These are phyloP conservation scores for Enhydra lutris DNA, from an alignment of 2,113 vertebrate genomes.

Conservation along the genomic window DNA sequence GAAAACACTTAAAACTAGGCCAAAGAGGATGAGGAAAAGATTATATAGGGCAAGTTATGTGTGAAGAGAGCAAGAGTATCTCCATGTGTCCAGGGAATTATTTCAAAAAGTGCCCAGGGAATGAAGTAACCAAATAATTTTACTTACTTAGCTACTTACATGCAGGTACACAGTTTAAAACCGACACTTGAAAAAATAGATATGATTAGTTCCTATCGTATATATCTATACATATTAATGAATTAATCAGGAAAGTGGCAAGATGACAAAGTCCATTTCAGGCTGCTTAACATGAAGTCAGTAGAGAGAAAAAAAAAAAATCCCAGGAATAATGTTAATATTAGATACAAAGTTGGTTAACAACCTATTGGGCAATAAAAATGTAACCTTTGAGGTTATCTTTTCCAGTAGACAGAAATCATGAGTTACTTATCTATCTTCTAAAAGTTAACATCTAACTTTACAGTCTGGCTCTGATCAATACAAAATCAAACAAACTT, in stretches of 20 bases:
- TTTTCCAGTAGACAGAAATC: not conserved
- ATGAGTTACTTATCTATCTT: not conserved
- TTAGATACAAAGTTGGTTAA: not conserved
- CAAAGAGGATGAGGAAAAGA: not conserved
- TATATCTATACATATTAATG: not conserved
- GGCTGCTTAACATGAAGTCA: not conserved
- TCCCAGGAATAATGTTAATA: not conserved
- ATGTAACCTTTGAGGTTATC: not conserved
- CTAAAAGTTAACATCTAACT: not conserved
- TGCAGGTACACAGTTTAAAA: not conserved
- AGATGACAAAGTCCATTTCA: not conserved
- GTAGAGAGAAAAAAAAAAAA: not conserved
- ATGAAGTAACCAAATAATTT: not conserved
- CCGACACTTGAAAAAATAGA: not conserved
- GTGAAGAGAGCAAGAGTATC: not conserved
- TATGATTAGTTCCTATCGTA: not conserved
- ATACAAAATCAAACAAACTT: not conserved
- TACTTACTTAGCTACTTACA: not conserved
- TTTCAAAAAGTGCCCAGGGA: not conserved
- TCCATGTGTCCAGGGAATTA: not conserved
- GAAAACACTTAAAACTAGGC: conserved; percentile 45
- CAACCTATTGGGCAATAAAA: not conserved
- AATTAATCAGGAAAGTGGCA: not conserved
- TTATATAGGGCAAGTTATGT: not conserved
- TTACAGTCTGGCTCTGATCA: not conserved